These are phyloP conservation scores for Zootermopsis nevadensis DNA, from an alignment of 2,888 invertebrate genomes.

Conservation along the genomic window DNA sequence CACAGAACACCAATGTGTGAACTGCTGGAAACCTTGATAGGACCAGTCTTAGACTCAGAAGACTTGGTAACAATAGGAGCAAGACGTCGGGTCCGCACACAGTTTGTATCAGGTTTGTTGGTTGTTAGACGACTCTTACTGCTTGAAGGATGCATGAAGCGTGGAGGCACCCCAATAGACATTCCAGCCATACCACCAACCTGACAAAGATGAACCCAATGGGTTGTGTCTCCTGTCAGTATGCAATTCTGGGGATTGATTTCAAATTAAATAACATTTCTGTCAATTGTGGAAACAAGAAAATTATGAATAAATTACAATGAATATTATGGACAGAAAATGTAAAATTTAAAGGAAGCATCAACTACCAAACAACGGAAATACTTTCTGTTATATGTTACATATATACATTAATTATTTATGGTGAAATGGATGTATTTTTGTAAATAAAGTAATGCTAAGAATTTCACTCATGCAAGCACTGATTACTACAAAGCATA, in stretches of 20 bases:
- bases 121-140: not conserved
- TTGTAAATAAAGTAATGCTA: too few relatives aligned
- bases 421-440: too few relatives aligned
- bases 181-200: constrained; percentile 36
- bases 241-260: not conserved
- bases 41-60: not conserved
- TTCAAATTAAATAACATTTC: too few relatives aligned
- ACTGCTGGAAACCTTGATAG: constrained; percentile 5
- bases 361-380: too few relatives aligned
- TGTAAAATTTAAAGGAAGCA: too few relatives aligned
- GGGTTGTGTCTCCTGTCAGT: constrained; percentile 18
- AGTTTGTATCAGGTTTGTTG: constrained; percentile 19
- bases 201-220: constrained; percentile 39
- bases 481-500: too few relatives aligned
- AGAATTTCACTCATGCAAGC: too few relatives aligned
- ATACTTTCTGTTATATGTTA: too few relatives aligned
- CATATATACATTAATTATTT: too few relatives aligned
- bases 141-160: constrained; percentile 1
- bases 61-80: constrained; percentile 36
- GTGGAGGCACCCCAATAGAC: constrained; percentile 21
- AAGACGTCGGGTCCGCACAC: constrained; percentile 35
- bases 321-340: too few relatives aligned
- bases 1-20: not conserved
- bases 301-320: too few relatives aligned
- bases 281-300: too few relatives aligned